Base-by-base conservation (phyloP, 35 echinoderm and acorn worm genomes). In the Hemicentrotus pulcherrimus region DNA sequence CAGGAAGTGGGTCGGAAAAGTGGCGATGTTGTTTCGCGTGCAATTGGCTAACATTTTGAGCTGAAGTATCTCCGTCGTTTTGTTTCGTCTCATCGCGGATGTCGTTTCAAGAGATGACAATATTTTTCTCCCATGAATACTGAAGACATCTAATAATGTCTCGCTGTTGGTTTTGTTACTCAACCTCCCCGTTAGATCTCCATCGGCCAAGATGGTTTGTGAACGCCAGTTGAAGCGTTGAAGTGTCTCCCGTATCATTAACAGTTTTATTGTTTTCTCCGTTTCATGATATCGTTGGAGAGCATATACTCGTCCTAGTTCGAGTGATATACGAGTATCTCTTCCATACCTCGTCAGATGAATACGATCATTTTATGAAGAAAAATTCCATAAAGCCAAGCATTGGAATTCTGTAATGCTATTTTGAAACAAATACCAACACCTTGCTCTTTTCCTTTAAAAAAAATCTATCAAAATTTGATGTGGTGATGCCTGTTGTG, bases 151-250 rank as follows among this genome's bases (percentile, higher is more conserved):
- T 90, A 90, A 90, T 90, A 33, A 90, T 90, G 88, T 90, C 46
- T 90, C 14, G 88, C 32, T 90, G 88, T 90, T 90, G 88, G 88
- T 90, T 90, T 90, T 90, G 88, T 78, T 78, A 78, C 65, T 78
- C 65, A 78, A 78, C 65, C 65, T 78, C 65, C 24, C 65, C 65
- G 19, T 6, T 28, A 78, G 65, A 78, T 78, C 65, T 78, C 65
- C 28, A 78, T 22, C 65, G 65, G 65, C 6, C n/a, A 78, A 22
- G 65, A 78, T 6, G 65, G 65, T 78, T 78, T 78, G 65, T 24
- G 65, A 78, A 28, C 65, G 65, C 22, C 65, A 5, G 19, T 78
- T 18, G 65, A 78, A 6, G 65, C 65, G 65, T 78, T 78, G 65
- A 78, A 78, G 65, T 78, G 65, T 28, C 24, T 28, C 18, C 7